These are phyloP conservation scores for Aphyosemion australe DNA, from an alignment of 2,113 vertebrate species.

Conservation along the genomic window DNA sequence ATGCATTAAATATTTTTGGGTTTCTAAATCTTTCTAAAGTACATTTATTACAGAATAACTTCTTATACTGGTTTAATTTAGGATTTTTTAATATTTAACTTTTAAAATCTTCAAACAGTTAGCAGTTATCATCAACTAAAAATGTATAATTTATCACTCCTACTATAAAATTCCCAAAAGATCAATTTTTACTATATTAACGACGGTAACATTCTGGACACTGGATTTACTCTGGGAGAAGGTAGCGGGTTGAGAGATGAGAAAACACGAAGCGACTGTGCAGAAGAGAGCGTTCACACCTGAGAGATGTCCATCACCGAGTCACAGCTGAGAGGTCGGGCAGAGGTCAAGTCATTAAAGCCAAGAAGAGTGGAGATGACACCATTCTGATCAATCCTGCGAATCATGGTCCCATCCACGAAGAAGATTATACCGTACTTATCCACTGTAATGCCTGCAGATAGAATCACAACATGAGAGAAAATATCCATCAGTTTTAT, in stretches of 20 bases:
- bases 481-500: constrained; percentile 34
- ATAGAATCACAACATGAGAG: constrained; percentile 23
- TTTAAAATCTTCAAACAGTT: no score
- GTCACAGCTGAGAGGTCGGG: constrained; percentile 95
- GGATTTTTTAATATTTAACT: no score
- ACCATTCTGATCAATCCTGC: constrained; percentile 94
- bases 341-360: constrained; percentile 96
- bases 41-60: no score
- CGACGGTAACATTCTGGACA: constrained; percentile 3
- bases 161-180: no score
- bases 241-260: constrained; percentile 19
- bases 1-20: no score
- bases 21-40: no score
- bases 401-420: constrained; percentile 97
- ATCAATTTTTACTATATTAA: background rate
- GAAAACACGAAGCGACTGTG: constrained; percentile 14
- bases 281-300: constrained; percentile 70
- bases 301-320: constrained; percentile 99
- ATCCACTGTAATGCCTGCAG: constrained; percentile 93
- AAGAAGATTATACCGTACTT: constrained; percentile 96
- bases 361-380: constrained; percentile 96
- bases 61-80: no score
- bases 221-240: constrained; percentile 28
- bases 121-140: no score
- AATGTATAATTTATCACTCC: no score